Conservation (phyloP, 2,113 vertebrate genomes). For the Phylloscopus trochilus region DNA sequence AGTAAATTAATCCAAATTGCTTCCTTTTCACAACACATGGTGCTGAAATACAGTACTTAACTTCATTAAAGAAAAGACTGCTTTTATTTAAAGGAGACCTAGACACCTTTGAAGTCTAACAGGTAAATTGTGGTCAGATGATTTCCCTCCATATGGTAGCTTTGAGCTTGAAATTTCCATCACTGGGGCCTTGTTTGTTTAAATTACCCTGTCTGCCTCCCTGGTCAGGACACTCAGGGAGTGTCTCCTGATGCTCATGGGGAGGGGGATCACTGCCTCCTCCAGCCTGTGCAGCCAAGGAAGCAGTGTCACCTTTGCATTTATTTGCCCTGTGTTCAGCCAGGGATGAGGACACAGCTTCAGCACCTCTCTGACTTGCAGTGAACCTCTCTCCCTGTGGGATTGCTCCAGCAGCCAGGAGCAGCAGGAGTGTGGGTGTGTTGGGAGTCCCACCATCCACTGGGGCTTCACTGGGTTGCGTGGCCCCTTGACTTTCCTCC, state of each 20-base stretch:
- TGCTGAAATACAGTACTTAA: slow-evolving; percentile 68
- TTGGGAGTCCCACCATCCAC: neutral
- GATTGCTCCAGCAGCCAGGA: neutral
- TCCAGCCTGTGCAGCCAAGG: neutral
- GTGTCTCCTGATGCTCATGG: neutral
- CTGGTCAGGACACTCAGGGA: neutral
- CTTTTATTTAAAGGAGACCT: slow-evolving; percentile 68
- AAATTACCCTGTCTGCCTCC: slow-evolving; percentile 3
- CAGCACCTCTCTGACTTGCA: neutral
- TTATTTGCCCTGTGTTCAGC: neutral
- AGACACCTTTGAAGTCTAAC: slow-evolving; percentile 59
- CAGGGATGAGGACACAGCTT: neutral
- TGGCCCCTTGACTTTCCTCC: neutral
- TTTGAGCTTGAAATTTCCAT: slow-evolving; percentile 58
- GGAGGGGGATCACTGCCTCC: neutral
- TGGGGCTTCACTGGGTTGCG: neutral
- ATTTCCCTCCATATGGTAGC: slow-evolving; percentile 21
- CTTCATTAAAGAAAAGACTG: slow-evolving; percentile 69
- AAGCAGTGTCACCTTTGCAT: neutral
- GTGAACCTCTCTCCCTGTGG: neutral
- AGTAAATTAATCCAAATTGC: slow-evolving; percentile 65
- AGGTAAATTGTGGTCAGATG: slow-evolving; percentile 61
- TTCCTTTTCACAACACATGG: slow-evolving; percentile 66
- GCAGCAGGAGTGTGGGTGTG: neutral
- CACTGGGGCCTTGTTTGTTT: slow-evolving; percentile 58